Evolutionary conservation across 2,113 vertebrate species (phyloP).

Genomic region (Alexandromys fortis): DNA sequence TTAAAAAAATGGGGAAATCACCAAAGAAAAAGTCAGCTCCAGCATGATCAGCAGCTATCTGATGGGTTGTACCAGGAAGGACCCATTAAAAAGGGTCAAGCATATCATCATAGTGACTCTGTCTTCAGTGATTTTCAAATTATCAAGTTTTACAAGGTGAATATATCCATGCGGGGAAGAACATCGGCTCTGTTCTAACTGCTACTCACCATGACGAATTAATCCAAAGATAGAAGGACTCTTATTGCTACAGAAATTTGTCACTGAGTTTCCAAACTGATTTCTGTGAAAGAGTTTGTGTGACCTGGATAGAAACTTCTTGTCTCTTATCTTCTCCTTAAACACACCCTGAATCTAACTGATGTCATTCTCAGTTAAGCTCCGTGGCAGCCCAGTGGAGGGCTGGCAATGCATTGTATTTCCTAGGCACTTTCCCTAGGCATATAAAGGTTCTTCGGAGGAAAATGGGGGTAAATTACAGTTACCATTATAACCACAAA

Average conservation of each 20-base stretch:
- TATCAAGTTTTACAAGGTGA: conserved; percentile 27
- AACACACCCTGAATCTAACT: not conserved
- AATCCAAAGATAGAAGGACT: not conserved
- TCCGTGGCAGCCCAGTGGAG: rapidly evolving
- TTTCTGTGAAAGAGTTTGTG: not conserved
- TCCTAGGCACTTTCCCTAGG: not conserved
- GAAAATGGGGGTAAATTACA: not conserved
- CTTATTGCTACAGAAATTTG: conserved; percentile 27
- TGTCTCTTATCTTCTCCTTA: not conserved
- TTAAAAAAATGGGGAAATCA: too few relatives aligned
- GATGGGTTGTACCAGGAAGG: not conserved
- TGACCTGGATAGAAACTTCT: not conserved
- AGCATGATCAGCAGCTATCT: not conserved
- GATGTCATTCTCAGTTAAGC: not conserved
- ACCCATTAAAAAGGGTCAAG: not conserved
- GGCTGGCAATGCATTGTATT: rapidly evolving
- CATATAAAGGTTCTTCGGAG: not conserved
- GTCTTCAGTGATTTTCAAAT: not conserved
- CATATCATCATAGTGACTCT: too few relatives aligned
- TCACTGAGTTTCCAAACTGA: conserved; percentile 41
- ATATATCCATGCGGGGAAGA: not conserved
- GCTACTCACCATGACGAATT: not conserved
- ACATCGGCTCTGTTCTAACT: not conserved
- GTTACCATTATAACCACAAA: not conserved
- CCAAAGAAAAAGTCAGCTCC: not conserved